A percentile compares a stretch with the other conserved stretches of the same genome.
Conservation (phyloP, 2,113 vertebrate genomes). For the Onychorhynchus coronatus region DNA sequence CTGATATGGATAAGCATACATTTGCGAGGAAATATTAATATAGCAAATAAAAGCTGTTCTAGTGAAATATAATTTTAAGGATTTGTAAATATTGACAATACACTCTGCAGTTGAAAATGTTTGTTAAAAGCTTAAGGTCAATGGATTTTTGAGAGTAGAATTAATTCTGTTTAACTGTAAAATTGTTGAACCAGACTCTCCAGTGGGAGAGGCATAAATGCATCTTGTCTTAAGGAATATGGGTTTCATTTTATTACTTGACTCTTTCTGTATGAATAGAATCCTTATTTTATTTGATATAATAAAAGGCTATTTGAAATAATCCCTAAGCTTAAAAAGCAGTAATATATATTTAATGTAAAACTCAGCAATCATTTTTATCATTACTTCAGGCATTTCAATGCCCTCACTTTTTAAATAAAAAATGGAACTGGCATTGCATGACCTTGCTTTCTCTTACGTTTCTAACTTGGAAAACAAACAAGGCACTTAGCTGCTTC, state of each 20-base stretch:
- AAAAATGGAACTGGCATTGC: neutral
- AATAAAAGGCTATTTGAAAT: slow-evolving; percentile 32
- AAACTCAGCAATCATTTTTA: neutral
- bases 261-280: slow-evolving; percentile 38
- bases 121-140: slow-evolving; percentile 85
- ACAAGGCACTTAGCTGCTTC: neutral
- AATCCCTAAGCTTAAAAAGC: slow-evolving; percentile 30
- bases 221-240: slow-evolving; percentile 46
- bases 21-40: slow-evolving; percentile 79
- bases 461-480: neutral
- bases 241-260: slow-evolving; percentile 51
- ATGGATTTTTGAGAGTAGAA: slow-evolving; percentile 76
- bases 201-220: slow-evolving; percentile 47
- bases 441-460: neutral
- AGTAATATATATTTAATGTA: neutral
- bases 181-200: slow-evolving; percentile 70
- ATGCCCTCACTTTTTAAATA: neutral
- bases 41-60: slow-evolving; percentile 76
- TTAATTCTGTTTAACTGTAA: slow-evolving; percentile 78
- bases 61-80: slow-evolving; percentile 78
- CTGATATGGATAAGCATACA: slow-evolving; percentile 73
- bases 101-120: slow-evolving; percentile 81
- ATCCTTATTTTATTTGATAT: slow-evolving; percentile 51
- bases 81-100: slow-evolving; percentile 85
- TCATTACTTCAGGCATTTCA: neutral